Evolutionary conservation across 2,797 vertebrate species (phyloP).

Genomic region (Pangasius sanitwongsei): DNA sequence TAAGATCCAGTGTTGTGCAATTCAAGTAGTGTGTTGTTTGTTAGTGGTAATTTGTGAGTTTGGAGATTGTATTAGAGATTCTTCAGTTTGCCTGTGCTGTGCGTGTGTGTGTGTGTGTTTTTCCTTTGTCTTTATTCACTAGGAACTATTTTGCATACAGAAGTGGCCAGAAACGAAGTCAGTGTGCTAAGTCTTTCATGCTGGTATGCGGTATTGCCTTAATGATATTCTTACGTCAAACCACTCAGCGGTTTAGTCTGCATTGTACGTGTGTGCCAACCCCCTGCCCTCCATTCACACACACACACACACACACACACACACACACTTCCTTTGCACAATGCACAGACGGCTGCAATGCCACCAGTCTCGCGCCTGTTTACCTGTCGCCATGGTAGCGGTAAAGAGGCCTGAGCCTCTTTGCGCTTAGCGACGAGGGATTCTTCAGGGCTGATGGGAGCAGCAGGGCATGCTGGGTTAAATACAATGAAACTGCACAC

Average conservation of each 20-base stretch:
- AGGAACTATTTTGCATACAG: conserved; percentile 54
- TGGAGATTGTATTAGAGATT: background rate
- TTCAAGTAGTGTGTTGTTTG: conserved; percentile 7
- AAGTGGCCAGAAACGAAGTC: conserved; percentile 52
- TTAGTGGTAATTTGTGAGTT: background rate
- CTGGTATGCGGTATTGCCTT: conserved; percentile 44
- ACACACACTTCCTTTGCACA: conserved; percentile 46
- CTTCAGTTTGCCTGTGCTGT: conserved; percentile 16
- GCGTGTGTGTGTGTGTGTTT: conserved; percentile 33
- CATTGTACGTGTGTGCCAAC: conserved; percentile 20
- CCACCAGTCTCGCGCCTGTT: conserved; percentile 69
- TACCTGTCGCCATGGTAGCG: conserved; percentile 71
- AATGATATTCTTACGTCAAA: conserved; percentile 49
- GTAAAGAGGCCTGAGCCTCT: conserved; percentile 64
- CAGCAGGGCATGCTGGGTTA: conserved; percentile 60
- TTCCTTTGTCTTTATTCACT: conserved; percentile 31
- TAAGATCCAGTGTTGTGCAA: conserved; percentile 1
- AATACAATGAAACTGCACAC: conserved; percentile 27
- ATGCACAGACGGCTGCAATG: conserved; percentile 54
- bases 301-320: conserved; percentile 3
- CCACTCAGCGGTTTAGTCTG: conserved; percentile 37
- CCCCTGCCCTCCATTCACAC: conserved; percentile 8
- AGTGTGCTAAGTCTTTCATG: conserved; percentile 45
- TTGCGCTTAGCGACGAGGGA: conserved; percentile 61
- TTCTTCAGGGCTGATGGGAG: conserved; percentile 60